Conservation (phyloP, 2,113 vertebrate genomes). For the Nothocercus julius region DNA sequence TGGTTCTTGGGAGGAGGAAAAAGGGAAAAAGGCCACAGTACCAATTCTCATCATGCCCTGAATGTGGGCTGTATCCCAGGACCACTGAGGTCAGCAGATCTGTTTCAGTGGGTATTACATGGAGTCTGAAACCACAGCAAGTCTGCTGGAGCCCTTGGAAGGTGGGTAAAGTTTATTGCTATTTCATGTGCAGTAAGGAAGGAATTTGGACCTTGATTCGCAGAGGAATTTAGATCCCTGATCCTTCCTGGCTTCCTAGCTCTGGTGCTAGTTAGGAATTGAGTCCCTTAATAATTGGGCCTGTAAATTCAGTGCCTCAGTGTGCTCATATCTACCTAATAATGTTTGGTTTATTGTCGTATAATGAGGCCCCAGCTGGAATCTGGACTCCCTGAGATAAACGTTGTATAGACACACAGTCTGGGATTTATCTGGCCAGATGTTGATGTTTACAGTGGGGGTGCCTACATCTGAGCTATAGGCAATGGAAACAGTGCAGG, state of each 20-base stretch:
- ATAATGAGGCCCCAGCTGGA: background rate
- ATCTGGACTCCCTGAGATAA: background rate
- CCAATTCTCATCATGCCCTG: background rate
- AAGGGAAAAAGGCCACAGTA: background rate
- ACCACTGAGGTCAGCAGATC: conserved; percentile 45
- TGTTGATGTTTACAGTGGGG: background rate
- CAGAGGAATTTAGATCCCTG: background rate
- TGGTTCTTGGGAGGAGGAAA: conserved; percentile 1
- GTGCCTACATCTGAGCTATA: background rate
- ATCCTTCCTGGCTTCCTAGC: background rate
- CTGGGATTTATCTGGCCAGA: background rate
- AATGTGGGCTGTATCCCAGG: conserved; percentile 6
- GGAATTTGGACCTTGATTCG: background rate
- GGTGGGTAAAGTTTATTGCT: conserved; percentile 13
- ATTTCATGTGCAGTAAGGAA: conserved; percentile 24
- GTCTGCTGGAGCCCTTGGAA: background rate
- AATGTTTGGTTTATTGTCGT: background rate
- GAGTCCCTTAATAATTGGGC: background rate
- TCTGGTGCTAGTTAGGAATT: background rate
- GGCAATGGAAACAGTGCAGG: background rate
- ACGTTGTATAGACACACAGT: background rate
- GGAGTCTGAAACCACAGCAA: background rate
- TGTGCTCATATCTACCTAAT: background rate
- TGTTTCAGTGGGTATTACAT: background rate
- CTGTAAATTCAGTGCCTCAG: background rate